A percentile compares a stretch with the other conserved stretches of the same genome.
These are phyloP conservation scores for Drosophila multiciliata DNA, from an alignment of 2,888 invertebrate species.

Conservation along the genomic window DNA sequence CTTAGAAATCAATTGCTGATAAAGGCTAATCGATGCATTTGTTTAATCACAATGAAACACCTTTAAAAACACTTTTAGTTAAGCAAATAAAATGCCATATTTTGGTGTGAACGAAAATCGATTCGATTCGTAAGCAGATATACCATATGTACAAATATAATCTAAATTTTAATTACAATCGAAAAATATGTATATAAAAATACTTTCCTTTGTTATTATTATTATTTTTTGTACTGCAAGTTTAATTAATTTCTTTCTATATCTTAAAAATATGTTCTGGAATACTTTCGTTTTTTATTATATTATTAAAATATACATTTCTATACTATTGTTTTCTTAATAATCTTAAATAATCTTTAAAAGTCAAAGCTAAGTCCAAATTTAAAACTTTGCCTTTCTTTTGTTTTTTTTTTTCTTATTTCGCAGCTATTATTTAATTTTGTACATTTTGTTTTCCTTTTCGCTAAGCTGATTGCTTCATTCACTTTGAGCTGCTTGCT, in stretches of 20 bases:
- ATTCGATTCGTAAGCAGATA: background rate
- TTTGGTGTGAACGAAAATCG: background rate
- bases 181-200: background rate
- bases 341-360: background rate
- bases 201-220: background rate
- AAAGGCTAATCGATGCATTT: background rate
- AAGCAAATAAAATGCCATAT: background rate
- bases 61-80: background rate
- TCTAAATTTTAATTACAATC: background rate
- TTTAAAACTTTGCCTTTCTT: background rate
- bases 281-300: background rate
- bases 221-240: background rate
- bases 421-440: slow-evolving; percentile 1
- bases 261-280: background rate
- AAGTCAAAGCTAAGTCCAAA: background rate
- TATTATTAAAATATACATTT: background rate
- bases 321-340: background rate
- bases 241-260: background rate
- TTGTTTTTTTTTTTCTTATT: slow-evolving; percentile 1
- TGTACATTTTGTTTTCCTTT: slow-evolving; percentile 11
- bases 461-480: slow-evolving; percentile 38
- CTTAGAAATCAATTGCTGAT: background rate
- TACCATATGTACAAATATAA: background rate
- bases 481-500: slow-evolving; percentile 30
- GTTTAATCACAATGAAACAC: background rate